Evolutionary conservation across 1,140 invertebrate species (phyloP).

Genomic region (Drosophila eugracilis): DNA sequence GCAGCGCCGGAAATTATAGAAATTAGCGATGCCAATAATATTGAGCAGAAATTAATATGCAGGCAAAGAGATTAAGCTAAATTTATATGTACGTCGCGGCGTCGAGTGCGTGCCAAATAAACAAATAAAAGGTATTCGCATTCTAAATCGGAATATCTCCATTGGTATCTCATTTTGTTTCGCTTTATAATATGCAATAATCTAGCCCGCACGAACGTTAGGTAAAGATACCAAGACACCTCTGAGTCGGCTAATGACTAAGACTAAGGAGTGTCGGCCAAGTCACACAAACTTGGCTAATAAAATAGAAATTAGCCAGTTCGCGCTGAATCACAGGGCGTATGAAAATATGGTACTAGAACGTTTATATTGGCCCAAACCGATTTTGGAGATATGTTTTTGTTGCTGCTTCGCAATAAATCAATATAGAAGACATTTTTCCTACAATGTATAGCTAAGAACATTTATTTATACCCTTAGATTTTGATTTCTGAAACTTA

Average conservation of each 20-base stretch:
- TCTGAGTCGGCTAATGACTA: slow-evolving; percentile 64
- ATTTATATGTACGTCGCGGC: slow-evolving; percentile 74
- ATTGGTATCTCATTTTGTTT: slow-evolving; percentile 27
- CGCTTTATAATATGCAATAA: slow-evolving; percentile 60
- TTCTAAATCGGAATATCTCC: slow-evolving; percentile 56
- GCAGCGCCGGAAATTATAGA: slow-evolving; percentile 77
- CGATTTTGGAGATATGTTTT: slow-evolving; percentile 13
- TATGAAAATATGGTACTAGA: slow-evolving; percentile 28
- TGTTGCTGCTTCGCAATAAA: no score
- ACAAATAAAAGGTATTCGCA: slow-evolving; percentile 56
- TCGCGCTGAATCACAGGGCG: slow-evolving; percentile 38
- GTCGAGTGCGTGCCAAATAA: slow-evolving; percentile 76
- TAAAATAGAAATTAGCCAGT: slow-evolving; percentile 78
- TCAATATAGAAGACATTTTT: no score
- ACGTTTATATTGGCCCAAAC: slow-evolving; percentile 11
- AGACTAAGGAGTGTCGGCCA: slow-evolving; percentile 75
- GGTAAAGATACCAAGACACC: slow-evolving; percentile 32
- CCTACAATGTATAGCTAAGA: no score
- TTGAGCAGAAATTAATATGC: slow-evolving; percentile 77
- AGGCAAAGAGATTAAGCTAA: slow-evolving; percentile 66
- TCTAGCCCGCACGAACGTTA: slow-evolving; percentile 43
- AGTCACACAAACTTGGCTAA: slow-evolving; percentile 61
- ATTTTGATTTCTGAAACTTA: no score
- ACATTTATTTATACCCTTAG: no score
- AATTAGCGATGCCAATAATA: slow-evolving; percentile 73